Percentiles rank a stretch among this genome's conserved stretches.
These are phyloP conservation scores for Etheostoma nigrum DNA, from an alignment of 2,797 vertebrate genomes.

Conservation along the genomic window DNA sequence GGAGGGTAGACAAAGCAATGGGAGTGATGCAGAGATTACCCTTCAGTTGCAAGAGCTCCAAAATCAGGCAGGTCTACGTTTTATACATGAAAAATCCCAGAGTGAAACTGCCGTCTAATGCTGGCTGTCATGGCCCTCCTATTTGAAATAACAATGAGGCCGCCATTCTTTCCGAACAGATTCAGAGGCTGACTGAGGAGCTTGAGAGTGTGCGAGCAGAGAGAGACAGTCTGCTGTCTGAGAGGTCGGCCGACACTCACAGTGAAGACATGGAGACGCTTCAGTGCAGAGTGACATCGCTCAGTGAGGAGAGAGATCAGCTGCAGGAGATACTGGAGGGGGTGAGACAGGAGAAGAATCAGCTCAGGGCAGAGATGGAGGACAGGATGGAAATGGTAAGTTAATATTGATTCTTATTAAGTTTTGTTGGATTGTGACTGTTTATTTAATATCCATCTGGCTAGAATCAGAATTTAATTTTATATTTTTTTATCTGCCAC, in stretches of 20 bases:
- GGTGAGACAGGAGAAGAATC: slow-evolving; percentile 72
- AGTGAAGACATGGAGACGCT: slow-evolving; percentile 54
- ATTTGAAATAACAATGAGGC: not conserved
- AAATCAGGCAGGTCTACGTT: slow-evolving; percentile 22
- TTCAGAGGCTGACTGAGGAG: slow-evolving; percentile 33
- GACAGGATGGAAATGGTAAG: slow-evolving; percentile 66
- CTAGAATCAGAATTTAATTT: too few relatives aligned
- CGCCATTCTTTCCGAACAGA: not conserved
- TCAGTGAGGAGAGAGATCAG: too few relatives aligned
- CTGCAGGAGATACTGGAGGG: not conserved
- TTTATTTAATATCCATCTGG: too few relatives aligned
- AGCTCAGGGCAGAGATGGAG: slow-evolving; percentile 74
- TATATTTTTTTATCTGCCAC: too few relatives aligned
- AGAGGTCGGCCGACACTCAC: slow-evolving; percentile 7
- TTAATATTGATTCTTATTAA: too few relatives aligned
- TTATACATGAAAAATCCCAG: not conserved
- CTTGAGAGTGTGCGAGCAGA: slow-evolving; percentile 48
- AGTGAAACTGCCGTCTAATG: not conserved
- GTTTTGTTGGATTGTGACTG: too few relatives aligned
- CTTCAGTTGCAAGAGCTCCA: slow-evolving; percentile 23
- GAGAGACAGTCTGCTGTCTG: slow-evolving; percentile 40
- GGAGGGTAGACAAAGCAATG: slow-evolving; percentile 50
- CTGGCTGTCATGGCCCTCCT: not conserved
- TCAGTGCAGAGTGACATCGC: not conserved
- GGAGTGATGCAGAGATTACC: not conserved